phyloP scores from a whole-genome alignment of 2,797 vertebrate species.

The Lepilemur septentrionalis region DNA sequence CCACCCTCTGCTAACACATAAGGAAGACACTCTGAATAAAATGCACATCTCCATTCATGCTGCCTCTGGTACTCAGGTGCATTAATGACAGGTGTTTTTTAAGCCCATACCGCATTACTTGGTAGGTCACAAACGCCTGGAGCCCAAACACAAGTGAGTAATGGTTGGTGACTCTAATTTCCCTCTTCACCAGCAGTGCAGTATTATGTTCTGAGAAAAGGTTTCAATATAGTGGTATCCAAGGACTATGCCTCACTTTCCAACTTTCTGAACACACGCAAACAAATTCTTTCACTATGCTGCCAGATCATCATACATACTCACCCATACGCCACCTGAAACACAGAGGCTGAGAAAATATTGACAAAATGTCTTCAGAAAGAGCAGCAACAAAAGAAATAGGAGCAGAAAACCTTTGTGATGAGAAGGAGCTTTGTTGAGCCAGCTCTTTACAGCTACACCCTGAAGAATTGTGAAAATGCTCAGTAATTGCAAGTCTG shows the following conservation, averaged over 20 bases:
- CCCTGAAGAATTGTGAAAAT: slow-evolving; percentile 27
- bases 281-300: not conserved
- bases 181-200: not conserved
- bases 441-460: slow-evolving; percentile 12
- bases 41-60: slow-evolving; percentile 1
- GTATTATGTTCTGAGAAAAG: slow-evolving; percentile 15
- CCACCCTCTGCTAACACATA: not conserved
- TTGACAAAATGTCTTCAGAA: slow-evolving; percentile 13
- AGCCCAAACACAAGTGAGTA: slow-evolving; percentile 60
- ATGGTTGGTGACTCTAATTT: slow-evolving; percentile 32
- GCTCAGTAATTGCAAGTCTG: not conserved
- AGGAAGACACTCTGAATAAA: not conserved
- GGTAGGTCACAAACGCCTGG: not conserved
- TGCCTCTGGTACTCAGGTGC: slow-evolving; percentile 48
- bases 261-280: not conserved
- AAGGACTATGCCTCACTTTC: not conserved
- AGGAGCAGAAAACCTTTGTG: not conserved
- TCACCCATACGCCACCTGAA: not conserved
- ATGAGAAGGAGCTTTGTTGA: slow-evolving; percentile 13
- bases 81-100: slow-evolving; percentile 23
- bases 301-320: not conserved
- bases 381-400: slow-evolving; percentile 31
- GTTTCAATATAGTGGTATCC: not conserved
- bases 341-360: slow-evolving; percentile 22
- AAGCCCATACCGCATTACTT: not conserved